Base-by-base conservation (phyloP, 2,888 invertebrate species). In the Pterobdella sp. region DNA sequence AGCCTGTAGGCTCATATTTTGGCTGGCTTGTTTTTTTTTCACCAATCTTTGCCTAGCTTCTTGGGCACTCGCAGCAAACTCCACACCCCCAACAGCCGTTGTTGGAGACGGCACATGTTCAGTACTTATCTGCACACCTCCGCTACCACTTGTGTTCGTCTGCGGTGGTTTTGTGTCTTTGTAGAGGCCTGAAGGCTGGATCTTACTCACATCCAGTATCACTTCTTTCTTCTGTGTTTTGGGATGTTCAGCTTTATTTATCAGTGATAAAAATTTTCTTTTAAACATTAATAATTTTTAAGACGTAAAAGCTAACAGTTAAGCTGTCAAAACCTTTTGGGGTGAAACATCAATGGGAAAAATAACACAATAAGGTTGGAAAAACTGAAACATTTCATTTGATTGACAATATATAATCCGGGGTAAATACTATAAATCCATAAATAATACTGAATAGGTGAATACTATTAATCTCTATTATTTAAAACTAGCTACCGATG, bases 1-100 rank as follows among this genome's bases (percentile, higher is more conserved):
- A 34, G 72, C 75, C 63, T 75, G 68, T 7, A 73, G 22, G 73
- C 73, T 75, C 73, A 75, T 70, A 10, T 56, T 34, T 7, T 74
- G 69, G 31, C 69, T 71, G 2, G 67, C 73, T 22, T 72, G 74
- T 60, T 73, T 73, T 35, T 73, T 73, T 52, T 73, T 73, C n/a
- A 67, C 68, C 70, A 75, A 66, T 34, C 71, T 73, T 32, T 34
- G 14, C n/a, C 71, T 68, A 1, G 75, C 75, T 35, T 75, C 75
- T 66, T 75, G 70, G 22, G 71, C 75, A 37, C 73, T 71, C 56
- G 66, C 67, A 7, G 73, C 73, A 32, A 73, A 75, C 35, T 74
- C 74, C 18, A 72, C 35, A 10, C 74, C 72, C 14, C 68, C 68
- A 64, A 74, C 49, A 7, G 65, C 65, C 37, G 68, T 36, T 4